Evolutionary conservation across 2,113 vertebrate genomes (phyloP).

Genomic region (Anarrhichthys ocellatus): DNA sequence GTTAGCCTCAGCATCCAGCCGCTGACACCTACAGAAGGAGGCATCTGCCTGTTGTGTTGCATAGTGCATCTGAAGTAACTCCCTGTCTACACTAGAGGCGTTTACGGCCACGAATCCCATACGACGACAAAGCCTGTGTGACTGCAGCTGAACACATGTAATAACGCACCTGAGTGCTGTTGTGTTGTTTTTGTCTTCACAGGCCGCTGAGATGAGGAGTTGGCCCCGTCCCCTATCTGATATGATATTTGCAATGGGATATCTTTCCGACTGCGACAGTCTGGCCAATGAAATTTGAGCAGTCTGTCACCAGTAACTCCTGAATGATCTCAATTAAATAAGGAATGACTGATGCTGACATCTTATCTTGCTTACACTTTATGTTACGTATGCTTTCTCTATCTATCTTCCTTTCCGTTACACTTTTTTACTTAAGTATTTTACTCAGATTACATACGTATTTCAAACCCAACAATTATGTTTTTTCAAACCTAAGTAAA

Average conservation of each 20-base stretch:
- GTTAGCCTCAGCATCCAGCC: not conserved
- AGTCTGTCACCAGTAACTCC: conserved; percentile 10
- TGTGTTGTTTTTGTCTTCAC: not conserved
- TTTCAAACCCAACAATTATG: too few relatives aligned
- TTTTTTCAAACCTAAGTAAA: too few relatives aligned
- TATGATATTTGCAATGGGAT: conserved; percentile 10
- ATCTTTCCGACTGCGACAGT: not conserved
- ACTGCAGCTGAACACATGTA: not conserved
- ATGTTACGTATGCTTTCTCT: not conserved
- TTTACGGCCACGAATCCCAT: not conserved
- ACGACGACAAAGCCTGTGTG: not conserved
- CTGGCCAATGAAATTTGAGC: conserved; percentile 27
- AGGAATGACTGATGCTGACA: conserved; percentile 30
- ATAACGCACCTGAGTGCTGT: not conserved
- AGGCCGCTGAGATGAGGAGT: not conserved
- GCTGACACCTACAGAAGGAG: not conserved
- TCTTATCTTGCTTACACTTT: not conserved
- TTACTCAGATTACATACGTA: too few relatives aligned
- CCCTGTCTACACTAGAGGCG: not conserved
- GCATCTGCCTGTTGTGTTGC: conserved; percentile 12
- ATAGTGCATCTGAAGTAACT: not conserved
- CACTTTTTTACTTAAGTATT: not conserved
- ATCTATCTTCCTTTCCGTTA: not conserved
- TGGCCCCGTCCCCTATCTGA: not conserved
- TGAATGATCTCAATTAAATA: conserved; percentile 21